Evolutionary conservation across 2,888 invertebrate species (phyloP).

Genomic region (Plebejus melissa): DNA sequence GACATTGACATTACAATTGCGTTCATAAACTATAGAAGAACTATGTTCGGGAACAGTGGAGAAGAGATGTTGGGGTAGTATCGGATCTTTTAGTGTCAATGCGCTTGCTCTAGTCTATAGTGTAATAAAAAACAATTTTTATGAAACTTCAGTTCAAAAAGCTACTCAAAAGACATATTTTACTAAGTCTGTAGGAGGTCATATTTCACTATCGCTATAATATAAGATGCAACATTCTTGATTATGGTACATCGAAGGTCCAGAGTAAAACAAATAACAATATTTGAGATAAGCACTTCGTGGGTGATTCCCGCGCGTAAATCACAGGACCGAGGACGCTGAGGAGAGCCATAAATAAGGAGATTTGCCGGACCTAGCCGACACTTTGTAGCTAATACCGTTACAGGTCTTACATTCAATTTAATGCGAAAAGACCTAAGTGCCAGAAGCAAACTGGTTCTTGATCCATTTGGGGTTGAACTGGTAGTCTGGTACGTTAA

Average conservation of each 20-base stretch:
- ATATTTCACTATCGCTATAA: too few species aligned
- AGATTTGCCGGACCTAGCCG: slow-evolving; percentile 43
- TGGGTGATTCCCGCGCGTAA: slow-evolving; percentile 59
- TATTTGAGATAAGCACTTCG: slow-evolving; percentile 48
- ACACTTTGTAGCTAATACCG: slow-evolving; percentile 5
- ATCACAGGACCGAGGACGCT: slow-evolving; percentile 46
- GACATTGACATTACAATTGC: too few species aligned
- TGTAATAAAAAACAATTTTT: too few species aligned
- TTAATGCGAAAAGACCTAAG: background rate
- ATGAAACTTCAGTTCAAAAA: too few species aligned
- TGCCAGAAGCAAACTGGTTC: background rate
- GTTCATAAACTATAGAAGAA: too few species aligned
- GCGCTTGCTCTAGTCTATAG: too few species aligned
- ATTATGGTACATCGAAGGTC: background rate
- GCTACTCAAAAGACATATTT: too few species aligned
- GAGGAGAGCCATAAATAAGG: slow-evolving; percentile 69
- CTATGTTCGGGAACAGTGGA: too few species aligned
- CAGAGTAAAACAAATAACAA: slow-evolving; percentile 26
- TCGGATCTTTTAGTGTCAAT: too few species aligned
- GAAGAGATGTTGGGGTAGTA: too few species aligned
- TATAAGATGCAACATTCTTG: background rate
- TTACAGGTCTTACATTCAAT: background rate
- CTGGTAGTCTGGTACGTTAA: background rate
- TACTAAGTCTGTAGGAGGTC: too few species aligned
- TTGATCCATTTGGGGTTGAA: background rate